These are phyloP conservation scores for Fistularia commersonii DNA, from an alignment of 2,797 vertebrate species.

Conservation along the genomic window DNA sequence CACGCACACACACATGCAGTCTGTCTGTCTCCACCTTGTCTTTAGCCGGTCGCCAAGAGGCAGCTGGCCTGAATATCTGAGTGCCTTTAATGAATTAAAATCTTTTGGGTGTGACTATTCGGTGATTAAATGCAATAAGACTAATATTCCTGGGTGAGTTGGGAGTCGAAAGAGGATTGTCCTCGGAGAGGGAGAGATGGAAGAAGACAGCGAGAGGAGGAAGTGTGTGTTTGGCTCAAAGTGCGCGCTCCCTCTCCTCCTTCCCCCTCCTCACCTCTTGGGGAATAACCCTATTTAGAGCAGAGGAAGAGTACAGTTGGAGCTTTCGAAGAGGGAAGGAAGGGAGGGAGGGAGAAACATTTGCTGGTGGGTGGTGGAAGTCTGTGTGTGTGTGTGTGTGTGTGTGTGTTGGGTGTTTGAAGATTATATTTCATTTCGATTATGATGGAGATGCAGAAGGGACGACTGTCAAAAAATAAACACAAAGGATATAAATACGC, in stretches of 20 bases:
- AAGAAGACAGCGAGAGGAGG: conserved; percentile 28
- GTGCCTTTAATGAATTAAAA: conserved; percentile 87
- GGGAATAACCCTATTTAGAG: conserved; percentile 63
- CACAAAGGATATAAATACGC: too few species aligned
- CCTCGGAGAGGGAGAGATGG: conserved; percentile 57
- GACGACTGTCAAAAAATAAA: neutral
- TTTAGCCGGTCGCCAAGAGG: conserved; percentile 83
- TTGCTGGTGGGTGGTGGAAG: conserved; percentile 28
- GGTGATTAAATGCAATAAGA: conserved; percentile 88
- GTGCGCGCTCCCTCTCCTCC: conserved; percentile 27
- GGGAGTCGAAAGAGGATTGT: conserved; percentile 70
- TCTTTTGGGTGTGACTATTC: conserved; percentile 77
- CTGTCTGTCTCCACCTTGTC: conserved; percentile 85
- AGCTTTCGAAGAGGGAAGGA: conserved; percentile 24
- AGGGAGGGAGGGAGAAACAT: conserved; percentile 14
- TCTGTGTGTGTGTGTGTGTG: neutral
- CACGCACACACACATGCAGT: conserved; percentile 33
- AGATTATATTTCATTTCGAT: conserved; percentile 54
- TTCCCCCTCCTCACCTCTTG: conserved; percentile 20
- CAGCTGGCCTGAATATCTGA: conserved; percentile 92
- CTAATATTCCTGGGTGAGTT: conserved; percentile 87
- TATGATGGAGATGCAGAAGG: conserved; percentile 21
- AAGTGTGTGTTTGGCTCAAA: conserved; percentile 47
- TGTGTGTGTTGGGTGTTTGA: conserved; percentile 12
- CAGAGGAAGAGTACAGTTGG: conserved; percentile 41